Base-by-base conservation (phyloP, 2,888 invertebrate genomes). In the Cremastinae sp. region DNA sequence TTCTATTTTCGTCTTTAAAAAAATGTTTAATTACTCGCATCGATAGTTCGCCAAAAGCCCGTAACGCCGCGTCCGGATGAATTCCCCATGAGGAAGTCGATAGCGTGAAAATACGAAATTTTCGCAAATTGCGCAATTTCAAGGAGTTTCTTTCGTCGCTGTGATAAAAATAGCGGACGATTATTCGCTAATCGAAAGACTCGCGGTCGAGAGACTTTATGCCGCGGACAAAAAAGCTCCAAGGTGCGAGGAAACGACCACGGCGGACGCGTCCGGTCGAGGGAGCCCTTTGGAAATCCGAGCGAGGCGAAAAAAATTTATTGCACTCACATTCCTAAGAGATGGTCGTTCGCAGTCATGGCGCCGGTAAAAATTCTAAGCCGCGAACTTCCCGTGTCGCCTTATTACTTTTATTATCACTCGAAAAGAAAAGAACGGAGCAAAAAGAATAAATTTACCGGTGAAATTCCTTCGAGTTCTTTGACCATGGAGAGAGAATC, bases 21-120 rank as follows among this genome's bases (percentile, higher is more conserved):
- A 2, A 41, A n/a, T 41, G 4, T 22, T 22, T 22, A 55, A 58
- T 73, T 55, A 65, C 47, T 35, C 41, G 41, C 47, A 43, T 41
- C 35, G 22, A 75, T 56, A n/a, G 43, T 43, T 35, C 10, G 45
- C 14, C 70, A 62, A 28, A 28, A 41, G 8, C n/a, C 61, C 37
- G 55, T 59, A 43, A 64, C 49, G 45, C 59, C 18, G 2, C 43
- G 28, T 28, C 39, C 41, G 74, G 56, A 58, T 64, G 79, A 56
- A 68, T 55, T 74, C 74, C 71, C 55, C 61, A 49, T 72, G 61
- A 47, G 49, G 14, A 55, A 49, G 65, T 16, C 55, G 58, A 47
- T 84, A 80, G 83, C 83, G 80, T 75, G 79, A 83, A 82, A 79
- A 79, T 69, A 58, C 74, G 74, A 78, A 68, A 73, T 80, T 75